Evolutionary conservation across 2,113 vertebrate genomes (phyloP), one percentile per base, ranked within the genome.

Genomic region (Cathartes aura): DNA sequence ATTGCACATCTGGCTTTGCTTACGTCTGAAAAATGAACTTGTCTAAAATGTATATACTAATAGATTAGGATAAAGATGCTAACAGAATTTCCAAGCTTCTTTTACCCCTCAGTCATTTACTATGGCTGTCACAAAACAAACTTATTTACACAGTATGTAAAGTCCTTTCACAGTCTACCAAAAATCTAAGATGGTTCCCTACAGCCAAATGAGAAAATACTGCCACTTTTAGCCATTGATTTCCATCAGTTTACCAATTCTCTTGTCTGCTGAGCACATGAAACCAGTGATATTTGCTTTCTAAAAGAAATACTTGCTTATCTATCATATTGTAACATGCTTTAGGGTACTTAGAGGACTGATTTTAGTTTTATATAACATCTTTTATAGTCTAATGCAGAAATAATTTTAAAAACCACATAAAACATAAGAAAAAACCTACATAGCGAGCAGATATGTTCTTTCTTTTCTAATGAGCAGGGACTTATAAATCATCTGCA

Each of bases 381-480:
- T 38, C 38, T 38, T 38, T 38, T 38, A 38, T 38, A 38, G 38
- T 38, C 15, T 52, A 88, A 62, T 52, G 11, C 40, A 76, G 42
- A 42, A 81, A 40, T 42, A 12, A 52, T 42, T 91, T 80, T 17
- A 52, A 84, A 74, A 82, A 15, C 3, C 24, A 60, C 42, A 48
- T 24, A 50, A 71, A 70, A 19, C 3, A 1, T 32, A 1, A 84
- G 71, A 87, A 63, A 43, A 6, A 6, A 9, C 27, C 19, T 30
- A 58, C 1, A 0, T 29, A 58, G 12, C 30, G 6, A 73, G 45
- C 17, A 60, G 36, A 38, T 8, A 38, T 0, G 0, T 53, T 47
- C 30, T 63, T 73, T 71, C 30, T 76, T 73, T 70, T 70, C 66
- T 70, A 66, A 59, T 29, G 10, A 78, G 48, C 14, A 55, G 6